Percentiles rank a stretch among this genome's conserved stretches.
Conservation (phyloP, 2,113 vertebrate species). For the Tinamus guttatus region DNA sequence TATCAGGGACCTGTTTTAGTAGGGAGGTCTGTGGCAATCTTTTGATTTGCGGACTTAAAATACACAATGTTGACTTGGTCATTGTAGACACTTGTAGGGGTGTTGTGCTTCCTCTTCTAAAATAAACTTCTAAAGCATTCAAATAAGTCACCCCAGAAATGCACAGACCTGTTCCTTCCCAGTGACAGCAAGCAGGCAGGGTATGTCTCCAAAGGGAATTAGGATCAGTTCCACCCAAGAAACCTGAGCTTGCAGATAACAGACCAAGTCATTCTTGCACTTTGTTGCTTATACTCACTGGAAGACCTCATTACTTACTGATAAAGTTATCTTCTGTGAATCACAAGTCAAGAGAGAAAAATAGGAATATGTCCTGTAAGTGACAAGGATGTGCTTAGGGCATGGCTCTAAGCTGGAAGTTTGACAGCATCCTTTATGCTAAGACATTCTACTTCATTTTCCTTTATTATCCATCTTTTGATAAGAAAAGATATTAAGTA, state of each 20-base stretch:
- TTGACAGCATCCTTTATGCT: not conserved
- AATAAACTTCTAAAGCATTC: not conserved
- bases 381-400: not conserved
- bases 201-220: not conserved
- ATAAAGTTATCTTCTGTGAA: not conserved
- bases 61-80: too few species aligned
- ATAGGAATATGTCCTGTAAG: not conserved
- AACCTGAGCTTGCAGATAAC: not conserved
- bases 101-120: not conserved
- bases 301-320: not conserved
- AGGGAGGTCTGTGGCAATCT: too few species aligned
- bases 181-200: not conserved
- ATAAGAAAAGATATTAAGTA: not conserved
- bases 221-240: not conserved
- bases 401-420: not conserved
- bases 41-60: too few species aligned
- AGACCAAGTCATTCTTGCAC: not conserved
- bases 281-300: not conserved
- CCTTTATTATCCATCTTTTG: not conserved
- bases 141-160: not conserved
- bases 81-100: too few species aligned
- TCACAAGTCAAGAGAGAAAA: not conserved
- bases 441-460: not conserved
- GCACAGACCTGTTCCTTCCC: not conserved
- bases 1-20: too few species aligned